Evolutionary conservation across 2,888 invertebrate genomes (phyloP), one percentile per base, ranked within the genome.

Genomic region (Ctena decussata): DNA sequence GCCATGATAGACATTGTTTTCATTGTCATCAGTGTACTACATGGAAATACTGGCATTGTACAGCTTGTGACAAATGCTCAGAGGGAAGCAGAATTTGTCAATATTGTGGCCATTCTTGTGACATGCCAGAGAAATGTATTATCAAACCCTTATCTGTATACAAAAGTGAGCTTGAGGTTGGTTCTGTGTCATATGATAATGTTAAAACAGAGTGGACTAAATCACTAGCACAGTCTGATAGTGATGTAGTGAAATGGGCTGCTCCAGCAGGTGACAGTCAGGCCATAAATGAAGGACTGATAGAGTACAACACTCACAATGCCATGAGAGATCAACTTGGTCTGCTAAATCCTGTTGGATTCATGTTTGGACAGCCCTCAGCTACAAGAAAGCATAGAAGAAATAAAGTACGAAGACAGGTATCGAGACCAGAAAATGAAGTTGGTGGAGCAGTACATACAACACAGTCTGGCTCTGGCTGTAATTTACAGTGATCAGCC

Each of bases 311-410:
- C 76, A 77, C 85, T 30, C 71, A 70, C 0, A 86, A 83, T 81
- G 89, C 89, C 76, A 89, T 89, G 89, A 69, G 79, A 11, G 89
- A 89, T 49, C 83, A 89, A 60, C 81, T 89, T 27, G 89, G 89
- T 18, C 70, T 89, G n/a, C 57, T 89, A 15, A 86, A 89, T 37
- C 89, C 89, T 18, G 85, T 89, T 6, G 89, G 89, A 0, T 89
- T 89, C 69, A 76, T 89, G 49, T 60, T 89, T 32, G 89, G 89
- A 21, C 89, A 86, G 39, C 72, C 80, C 11, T 49, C 77, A 27
- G 32, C 65, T 8, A 79, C 80, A 21, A 70, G 89, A 57, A 89
- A 86, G 74, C 86, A 86, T 41, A 49, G 89, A 41, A 70, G 86
- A 12, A 65, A 85, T 60, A 85, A 80, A 79, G 77, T 30, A 15